These are phyloP conservation scores for Belonocnema kinseyi DNA, from an alignment of 1,140 invertebrate species.

Conservation along the genomic window DNA sequence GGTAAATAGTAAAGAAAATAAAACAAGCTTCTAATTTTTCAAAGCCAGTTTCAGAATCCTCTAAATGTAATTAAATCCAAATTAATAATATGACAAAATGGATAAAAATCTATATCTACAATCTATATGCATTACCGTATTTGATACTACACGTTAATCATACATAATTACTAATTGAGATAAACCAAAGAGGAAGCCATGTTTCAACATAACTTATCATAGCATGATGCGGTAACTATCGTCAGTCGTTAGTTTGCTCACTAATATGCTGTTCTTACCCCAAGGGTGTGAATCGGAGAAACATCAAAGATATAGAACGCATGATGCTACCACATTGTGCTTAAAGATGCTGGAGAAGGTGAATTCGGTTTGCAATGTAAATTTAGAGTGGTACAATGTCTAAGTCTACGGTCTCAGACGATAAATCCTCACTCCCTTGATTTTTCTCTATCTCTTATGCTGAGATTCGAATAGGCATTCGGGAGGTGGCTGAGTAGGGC, in stretches of 20 bases:
- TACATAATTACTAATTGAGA: background rate
- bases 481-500: constrained; percentile 17
- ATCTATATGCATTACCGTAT: no score
- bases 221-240: background rate
- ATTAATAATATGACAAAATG: no score
- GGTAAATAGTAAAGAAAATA: no score
- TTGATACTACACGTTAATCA: no score
- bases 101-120: no score
- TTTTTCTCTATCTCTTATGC: background rate
- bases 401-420: background rate
- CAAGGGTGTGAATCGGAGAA: constrained; percentile 11
- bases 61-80: no score
- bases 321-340: background rate
- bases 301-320: background rate
- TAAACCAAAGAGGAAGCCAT: background rate
- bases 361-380: constrained; percentile 21
- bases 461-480: background rate
- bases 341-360: constrained; percentile 8
- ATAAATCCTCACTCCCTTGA: constrained; percentile 20
- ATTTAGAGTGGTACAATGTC: constrained; percentile 24
- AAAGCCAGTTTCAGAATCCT: no score
- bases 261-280: background rate
- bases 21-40: no score
- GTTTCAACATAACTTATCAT: background rate
- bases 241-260: constrained; percentile 17